Conservation (phyloP, 2,113 vertebrate species). For the Paedocypris sp. region DNA sequence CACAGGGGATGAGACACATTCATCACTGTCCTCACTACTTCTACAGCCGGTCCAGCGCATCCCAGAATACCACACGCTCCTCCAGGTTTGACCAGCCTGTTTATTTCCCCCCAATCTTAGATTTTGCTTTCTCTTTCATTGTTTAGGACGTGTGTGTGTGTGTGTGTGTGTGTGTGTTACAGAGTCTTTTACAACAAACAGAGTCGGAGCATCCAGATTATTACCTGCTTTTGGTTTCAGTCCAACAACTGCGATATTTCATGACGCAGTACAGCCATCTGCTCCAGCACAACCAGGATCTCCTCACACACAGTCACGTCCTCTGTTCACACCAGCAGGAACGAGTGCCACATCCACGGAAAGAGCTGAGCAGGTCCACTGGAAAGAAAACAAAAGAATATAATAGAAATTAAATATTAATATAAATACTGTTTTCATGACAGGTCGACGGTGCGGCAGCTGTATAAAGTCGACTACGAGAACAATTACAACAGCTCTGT, state of each 20-base stretch:
- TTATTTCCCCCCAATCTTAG: no score
- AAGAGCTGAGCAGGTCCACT: slow-evolving; percentile 83
- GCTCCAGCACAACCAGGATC: slow-evolving; percentile 86
- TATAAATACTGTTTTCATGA: neutral
- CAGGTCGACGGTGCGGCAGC: slow-evolving; percentile 81
- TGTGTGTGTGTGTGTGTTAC: slow-evolving; percentile 24
- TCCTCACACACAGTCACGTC: slow-evolving; percentile 73
- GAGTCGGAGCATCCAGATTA: slow-evolving; percentile 93
- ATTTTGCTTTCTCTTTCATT: no score
- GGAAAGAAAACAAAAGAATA: neutral
- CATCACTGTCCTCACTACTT: slow-evolving; percentile 81
- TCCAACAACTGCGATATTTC: slow-evolving; percentile 85
- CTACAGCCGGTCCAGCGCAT: slow-evolving; percentile 90
- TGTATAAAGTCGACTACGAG: slow-evolving; percentile 76
- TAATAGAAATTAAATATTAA: no score
- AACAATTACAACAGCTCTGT: slow-evolving; percentile 44
- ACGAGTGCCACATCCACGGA: slow-evolving; percentile 77
- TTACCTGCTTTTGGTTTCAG: slow-evolving; percentile 84
- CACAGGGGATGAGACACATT: slow-evolving; percentile 76
- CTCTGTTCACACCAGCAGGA: slow-evolving; percentile 53
- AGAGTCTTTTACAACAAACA: slow-evolving; percentile 84
- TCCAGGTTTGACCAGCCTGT: no score
- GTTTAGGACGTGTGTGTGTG: neutral
- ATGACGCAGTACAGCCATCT: slow-evolving; percentile 82
- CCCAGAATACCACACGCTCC: slow-evolving; percentile 83